Conservation (phyloP, 2,888 invertebrate genomes). For the Orchesellides sinensis region DNA sequence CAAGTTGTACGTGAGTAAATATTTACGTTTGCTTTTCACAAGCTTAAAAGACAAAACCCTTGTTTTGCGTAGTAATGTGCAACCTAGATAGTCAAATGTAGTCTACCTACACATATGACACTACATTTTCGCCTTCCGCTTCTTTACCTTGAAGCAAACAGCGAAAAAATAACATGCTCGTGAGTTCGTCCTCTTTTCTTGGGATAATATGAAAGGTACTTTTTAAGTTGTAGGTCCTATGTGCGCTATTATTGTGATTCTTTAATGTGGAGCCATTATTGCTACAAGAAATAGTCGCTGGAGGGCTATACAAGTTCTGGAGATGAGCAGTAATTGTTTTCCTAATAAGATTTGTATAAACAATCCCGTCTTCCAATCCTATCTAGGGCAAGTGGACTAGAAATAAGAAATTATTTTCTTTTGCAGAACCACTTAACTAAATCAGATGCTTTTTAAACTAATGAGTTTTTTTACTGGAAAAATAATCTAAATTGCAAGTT, state of each 20-base stretch:
- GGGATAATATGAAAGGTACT: neutral
- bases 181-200: neutral
- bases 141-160: constrained; percentile 22
- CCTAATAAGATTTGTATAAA: constrained; percentile 52
- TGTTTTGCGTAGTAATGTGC: too few species aligned
- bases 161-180: neutral
- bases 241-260: constrained; percentile 5
- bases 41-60: neutral
- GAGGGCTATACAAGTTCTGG: neutral
- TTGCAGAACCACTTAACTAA: constrained; percentile 2
- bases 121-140: too few species aligned
- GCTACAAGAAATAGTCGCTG: neutral
- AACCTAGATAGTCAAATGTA: neutral
- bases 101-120: neutral
- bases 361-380: constrained; percentile 15
- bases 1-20: constrained; percentile 45
- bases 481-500: neutral
- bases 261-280: neutral
- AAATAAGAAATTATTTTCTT: constrained; percentile 31
- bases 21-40: constrained; percentile 49
- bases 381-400: constrained; percentile 16
- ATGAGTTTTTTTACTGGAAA: neutral
- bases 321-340: constrained; percentile 44
- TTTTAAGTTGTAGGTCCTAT: constrained; percentile 25
- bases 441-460: too few species aligned